These are phyloP conservation scores for Lutjanus campechanus DNA, from an alignment of 2,797 vertebrate genomes.

Conservation along the genomic window DNA sequence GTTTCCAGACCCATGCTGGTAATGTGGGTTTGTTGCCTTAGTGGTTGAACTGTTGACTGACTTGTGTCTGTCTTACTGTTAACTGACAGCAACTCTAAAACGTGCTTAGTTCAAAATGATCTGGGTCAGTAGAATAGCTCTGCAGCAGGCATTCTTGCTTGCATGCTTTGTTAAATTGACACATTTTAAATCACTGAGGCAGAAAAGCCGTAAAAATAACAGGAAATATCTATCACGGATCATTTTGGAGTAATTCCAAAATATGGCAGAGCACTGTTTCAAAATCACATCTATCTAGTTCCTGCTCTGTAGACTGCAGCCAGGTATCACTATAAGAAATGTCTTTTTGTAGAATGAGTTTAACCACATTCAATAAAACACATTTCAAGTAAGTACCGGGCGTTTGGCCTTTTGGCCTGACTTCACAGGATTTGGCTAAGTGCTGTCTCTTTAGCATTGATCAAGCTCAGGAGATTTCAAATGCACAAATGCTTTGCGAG, in stretches of 20 bases:
- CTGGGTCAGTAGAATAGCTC: neutral
- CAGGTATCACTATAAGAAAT: slow-evolving; percentile 5
- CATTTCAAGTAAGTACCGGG: neutral
- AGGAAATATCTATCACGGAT: slow-evolving; percentile 7
- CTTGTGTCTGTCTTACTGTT: slow-evolving; percentile 27
- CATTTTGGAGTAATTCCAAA: slow-evolving; percentile 16
- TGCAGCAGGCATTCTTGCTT: neutral
- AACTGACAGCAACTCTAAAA: slow-evolving; percentile 31
- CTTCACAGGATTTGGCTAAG: neutral
- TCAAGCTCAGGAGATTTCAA: neutral
- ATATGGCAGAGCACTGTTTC: slow-evolving; percentile 4
- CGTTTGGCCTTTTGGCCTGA: neutral
- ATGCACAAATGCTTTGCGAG: neutral
- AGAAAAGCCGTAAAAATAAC: neutral
- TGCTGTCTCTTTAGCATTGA: neutral
- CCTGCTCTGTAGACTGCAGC: slow-evolving; percentile 7
- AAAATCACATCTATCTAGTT: slow-evolving; percentile 1
- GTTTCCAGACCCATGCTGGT: slow-evolving; percentile 53
- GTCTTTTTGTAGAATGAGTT: slow-evolving; percentile 1
- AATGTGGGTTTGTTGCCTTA: slow-evolving; percentile 55
- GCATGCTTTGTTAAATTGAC: neutral
- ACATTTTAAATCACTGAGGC: slow-evolving; percentile 13
- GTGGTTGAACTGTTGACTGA: slow-evolving; percentile 31
- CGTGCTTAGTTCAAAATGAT: slow-evolving; percentile 13
- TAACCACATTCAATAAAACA: slow-evolving; percentile 2